Base-by-base conservation (phyloP, 1,140 invertebrate species). In the Pectinophora gossypiella region DNA sequence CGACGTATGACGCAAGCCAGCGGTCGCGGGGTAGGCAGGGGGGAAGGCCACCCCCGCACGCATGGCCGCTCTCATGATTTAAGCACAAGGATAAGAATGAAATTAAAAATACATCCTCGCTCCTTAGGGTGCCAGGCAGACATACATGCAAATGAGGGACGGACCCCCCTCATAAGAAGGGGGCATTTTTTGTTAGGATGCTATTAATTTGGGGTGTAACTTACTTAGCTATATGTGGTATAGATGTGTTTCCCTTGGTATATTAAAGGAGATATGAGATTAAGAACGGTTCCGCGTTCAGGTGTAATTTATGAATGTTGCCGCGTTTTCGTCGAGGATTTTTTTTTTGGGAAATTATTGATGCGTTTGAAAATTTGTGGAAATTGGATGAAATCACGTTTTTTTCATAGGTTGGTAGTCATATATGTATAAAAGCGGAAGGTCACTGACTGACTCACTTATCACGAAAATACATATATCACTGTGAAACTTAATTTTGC, bases 31-130 rank as follows among this genome's bases (percentile, higher is more conserved):
- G 62, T n/a, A n/a, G n/a, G n/a, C n/a, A n/a, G 68, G 74, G 62
- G 50, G 12, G 23, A 16, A 19, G 45, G 36, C 64, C 65, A 53
- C 70, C 73, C 74, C 61, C 64, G 72, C 83, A 86, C 83, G 83
- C 83, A 86, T 86, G 83, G 83, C 80, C 80, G 83, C 83, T 76
- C 77, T 83, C 83, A 86, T 86, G 83, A 86, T 86, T 86, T 86
- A 86, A 86, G 83, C 79, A 72, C 77, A 61, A 74, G 83, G 83
- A 85, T 86, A 86, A 86, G 83, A 86, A 86, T 86, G 83, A 86
- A 86, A 86, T 86, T 86, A 86, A 86, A 86, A 86, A 86, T 86
- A 86, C 83, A 86, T 86, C 83, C 76, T 32, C 71, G 74, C 69
- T 81, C 78, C 80, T 83, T 79, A 60, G 80, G 82, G 80, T 80